Evolutionary conservation across 30 jellyfish, hydroid and myxozoan genomes (phyloP), one percentile per base, ranked within the genome.

Genomic region (Chrysaora quinquecirrha): DNA sequence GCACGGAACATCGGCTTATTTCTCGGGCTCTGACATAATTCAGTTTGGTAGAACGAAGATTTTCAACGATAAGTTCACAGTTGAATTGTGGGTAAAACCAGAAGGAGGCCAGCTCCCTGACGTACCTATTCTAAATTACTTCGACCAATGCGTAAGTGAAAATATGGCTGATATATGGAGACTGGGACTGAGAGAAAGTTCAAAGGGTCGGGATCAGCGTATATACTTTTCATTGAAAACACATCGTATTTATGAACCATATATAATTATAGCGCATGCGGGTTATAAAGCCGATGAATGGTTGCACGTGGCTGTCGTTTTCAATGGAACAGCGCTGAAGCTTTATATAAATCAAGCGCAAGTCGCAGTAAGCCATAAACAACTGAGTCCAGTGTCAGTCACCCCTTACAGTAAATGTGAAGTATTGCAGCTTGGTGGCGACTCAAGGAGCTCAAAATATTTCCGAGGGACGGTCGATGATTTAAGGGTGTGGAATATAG

Each of bases 301-400:
- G 97, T 52, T 80, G 24, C 97, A 90, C 61, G 88, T 90, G 19
- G 97, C 97, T 14, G 97, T 65, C 0, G 88, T 76, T 12, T 90
- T 75, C 84, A 86, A 84, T 49, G 97, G 97, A 6, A 62, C 77
- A n/a, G 25, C 90, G 23, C 24, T 90, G 87, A 32, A 34, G 11
- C 75, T 90, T 33, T 90, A 38, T 60, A 31, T 84, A 6, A 77
- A 90, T 73, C 97, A 90, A 50, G 97, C 97, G 11, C 87, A 67
- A 56, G 97, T 90, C 23, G 90, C 86, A 23, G 94, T 54, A 1
- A 84, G 96, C 35, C 96, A 84, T 32, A 81, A 78, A 47, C 64
- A 74, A 38, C 32, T 66, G 27, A 94, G 95, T 72, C 84, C 96
- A 1, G 86, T 75, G 35, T 73, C 89, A 9, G 87, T 90, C 21